These are phyloP conservation scores for Tetragnatha montana DNA, from an alignment of 2,888 invertebrate genomes.

Conservation along the genomic window DNA sequence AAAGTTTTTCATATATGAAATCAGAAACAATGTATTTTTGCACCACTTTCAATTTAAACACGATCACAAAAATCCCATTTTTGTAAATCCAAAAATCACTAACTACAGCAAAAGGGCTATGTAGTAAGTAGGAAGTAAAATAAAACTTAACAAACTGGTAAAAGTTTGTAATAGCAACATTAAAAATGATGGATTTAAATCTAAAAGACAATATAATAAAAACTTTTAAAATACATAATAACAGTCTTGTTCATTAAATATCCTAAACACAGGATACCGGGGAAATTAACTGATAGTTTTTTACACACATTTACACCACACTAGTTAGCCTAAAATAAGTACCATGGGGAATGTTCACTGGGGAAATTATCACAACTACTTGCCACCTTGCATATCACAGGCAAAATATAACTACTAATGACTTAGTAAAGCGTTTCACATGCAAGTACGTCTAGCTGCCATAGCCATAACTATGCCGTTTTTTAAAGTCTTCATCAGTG, in stretches of 20 bases:
- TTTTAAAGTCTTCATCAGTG: constrained; percentile 45
- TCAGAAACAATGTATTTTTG: no score
- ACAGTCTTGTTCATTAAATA: not conserved
- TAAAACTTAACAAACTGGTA: no score
- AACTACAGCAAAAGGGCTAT: no score
- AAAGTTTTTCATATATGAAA: no score
- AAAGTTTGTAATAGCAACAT: no score
- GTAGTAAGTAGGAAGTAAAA: no score
- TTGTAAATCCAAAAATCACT: no score
- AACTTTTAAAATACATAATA: constrained; percentile 8
- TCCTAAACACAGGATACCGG: not conserved
- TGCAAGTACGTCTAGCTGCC: constrained; percentile 12
- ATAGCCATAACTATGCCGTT: constrained; percentile 47
- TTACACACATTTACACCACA: not conserved
- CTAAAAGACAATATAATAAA: no score
- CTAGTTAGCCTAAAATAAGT: not conserved
- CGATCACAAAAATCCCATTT: no score
- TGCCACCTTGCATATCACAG: constrained; percentile 30
- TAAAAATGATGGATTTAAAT: no score
- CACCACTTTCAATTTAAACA: no score
- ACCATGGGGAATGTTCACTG: not conserved
- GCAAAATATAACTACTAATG: not conserved
- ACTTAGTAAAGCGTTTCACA: not conserved
- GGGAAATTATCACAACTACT: not conserved
- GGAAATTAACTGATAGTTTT: not conserved